Base-by-base conservation (phyloP, 2,888 invertebrate species). In the Agrotis ipsilon region DNA sequence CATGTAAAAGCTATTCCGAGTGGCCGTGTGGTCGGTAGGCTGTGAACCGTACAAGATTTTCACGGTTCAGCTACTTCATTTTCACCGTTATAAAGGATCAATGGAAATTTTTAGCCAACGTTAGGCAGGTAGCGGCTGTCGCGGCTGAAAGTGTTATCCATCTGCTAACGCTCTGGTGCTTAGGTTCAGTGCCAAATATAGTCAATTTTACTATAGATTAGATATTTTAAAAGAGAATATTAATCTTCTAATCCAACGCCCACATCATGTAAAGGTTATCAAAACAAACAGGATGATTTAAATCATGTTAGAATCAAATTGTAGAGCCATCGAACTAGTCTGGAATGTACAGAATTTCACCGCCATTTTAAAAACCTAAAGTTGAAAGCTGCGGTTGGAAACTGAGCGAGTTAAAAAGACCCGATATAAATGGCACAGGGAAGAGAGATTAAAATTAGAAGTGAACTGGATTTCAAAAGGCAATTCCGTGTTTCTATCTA, bases 61-160 rank as follows among this genome's bases (percentile, higher is more conserved):
- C 86, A 92, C 87, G 90, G 88, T 87, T 88, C 88, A 87, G 63
- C 69, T 74, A 77, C 75, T 86, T 78, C 83, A 85, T 87, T 88
- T 89, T 85, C 86, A 86, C 84, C 85, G 82, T 87, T 87, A 86
- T 87, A 86, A 82, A 87, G 88, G 89, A 88, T 90, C 89, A 88
- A 84, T 89, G 88, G 85, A 87, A 84, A 84, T 86, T 84, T 83
- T 86, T 87, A 83, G 84, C 80, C 81, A 81, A 85, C 74, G 79
- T 74, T 76, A 18, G 45, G 19, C 51, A 65, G 49, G 46, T 55
- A 55, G 45, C 61, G 19, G 72, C 51, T 69, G 58, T 45, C 24
- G 11, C 6, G 65, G 54, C 59, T 61, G 46, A 58, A 75, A 77
- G 32, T 72, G 51, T 39, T 39, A 39, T 21, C 60, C 55, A 64